phyloP scores from a whole-genome alignment of 1,140 invertebrate species.

The Trachymyrmex septentrionalis region DNA sequence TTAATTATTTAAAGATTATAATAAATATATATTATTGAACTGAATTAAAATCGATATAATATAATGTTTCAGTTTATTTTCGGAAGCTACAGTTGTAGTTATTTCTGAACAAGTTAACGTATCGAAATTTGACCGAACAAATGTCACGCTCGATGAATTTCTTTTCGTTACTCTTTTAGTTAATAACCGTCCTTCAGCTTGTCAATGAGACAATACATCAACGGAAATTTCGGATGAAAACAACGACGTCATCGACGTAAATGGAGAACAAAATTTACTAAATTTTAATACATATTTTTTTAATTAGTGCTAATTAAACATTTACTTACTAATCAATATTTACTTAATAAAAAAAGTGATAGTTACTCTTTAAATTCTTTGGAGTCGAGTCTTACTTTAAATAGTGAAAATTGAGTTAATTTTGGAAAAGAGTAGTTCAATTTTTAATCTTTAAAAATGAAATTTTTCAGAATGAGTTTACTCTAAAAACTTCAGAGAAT shows the following conservation, averaged over 20 bases:
- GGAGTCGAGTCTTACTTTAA: too few relatives aligned
- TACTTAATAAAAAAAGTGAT: too few relatives aligned
- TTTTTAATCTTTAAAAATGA: too few relatives aligned
- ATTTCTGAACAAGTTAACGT: background rate
- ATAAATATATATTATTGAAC: background rate
- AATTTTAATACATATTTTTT: too few relatives aligned
- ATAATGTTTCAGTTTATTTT: background rate
- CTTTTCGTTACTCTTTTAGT: background rate
- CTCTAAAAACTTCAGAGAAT: too few relatives aligned
- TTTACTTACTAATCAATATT: too few relatives aligned
- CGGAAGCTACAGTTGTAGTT: background rate
- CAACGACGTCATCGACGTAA: slow-evolving; percentile 1
- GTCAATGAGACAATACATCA: background rate
- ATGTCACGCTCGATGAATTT: slow-evolving; percentile 35
- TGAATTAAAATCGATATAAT: background rate
- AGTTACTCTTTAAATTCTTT: too few relatives aligned
- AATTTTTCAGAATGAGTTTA: too few relatives aligned
- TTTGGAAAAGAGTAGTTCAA: too few relatives aligned
- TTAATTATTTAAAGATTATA: background rate
- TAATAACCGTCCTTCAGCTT: background rate
- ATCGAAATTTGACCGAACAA: background rate
- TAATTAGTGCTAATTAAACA: too few relatives aligned
- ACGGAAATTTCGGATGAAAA: background rate
- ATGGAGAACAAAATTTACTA: too few relatives aligned
- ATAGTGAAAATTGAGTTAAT: too few relatives aligned